Conservation (phyloP, 2,888 invertebrate genomes). For the Leucoptera coffeella region DNA sequence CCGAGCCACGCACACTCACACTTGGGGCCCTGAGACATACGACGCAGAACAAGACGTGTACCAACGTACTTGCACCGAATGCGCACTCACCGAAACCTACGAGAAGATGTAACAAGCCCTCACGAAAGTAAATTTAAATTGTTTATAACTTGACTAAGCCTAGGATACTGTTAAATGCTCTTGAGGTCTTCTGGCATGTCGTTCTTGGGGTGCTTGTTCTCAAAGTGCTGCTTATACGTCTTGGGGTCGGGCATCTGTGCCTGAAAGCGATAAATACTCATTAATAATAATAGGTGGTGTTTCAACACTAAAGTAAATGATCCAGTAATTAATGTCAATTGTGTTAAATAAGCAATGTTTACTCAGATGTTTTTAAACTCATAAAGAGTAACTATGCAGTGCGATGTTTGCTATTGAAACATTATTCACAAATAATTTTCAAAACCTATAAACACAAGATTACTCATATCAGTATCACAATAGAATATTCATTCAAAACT, state of each 20-base stretch:
- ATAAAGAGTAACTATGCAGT: too few relatives aligned
- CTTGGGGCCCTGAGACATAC: constrained; percentile 65
- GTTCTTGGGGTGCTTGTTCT: constrained; percentile 97
- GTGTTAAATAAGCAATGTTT: too few relatives aligned
- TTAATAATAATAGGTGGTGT: too few relatives aligned
- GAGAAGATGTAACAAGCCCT: constrained; percentile 77
- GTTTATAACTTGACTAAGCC: constrained; percentile 12
- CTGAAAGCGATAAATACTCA: constrained; percentile 44
- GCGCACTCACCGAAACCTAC: constrained; percentile 64
- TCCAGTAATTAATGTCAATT: too few relatives aligned
- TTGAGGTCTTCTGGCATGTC: constrained; percentile 83
- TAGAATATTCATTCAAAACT: too few relatives aligned
- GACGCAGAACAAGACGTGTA: constrained; percentile 77
- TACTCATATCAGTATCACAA: too few relatives aligned
- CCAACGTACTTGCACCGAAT: constrained; percentile 68
- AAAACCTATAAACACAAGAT: too few relatives aligned
- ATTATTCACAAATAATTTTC: too few relatives aligned
- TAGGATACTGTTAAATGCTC: constrained; percentile 50
- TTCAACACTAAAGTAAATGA: too few relatives aligned
- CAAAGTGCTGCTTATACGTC: constrained; percentile 99
- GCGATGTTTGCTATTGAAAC: too few relatives aligned
- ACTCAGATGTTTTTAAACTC: too few relatives aligned
- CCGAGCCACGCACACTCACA: constrained; percentile 61
- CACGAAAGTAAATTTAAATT: constrained; percentile 6
- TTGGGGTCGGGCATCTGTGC: constrained; percentile 99